Base-by-base conservation (phyloP, 2,113 vertebrate genomes). In the Morone chrysops region DNA sequence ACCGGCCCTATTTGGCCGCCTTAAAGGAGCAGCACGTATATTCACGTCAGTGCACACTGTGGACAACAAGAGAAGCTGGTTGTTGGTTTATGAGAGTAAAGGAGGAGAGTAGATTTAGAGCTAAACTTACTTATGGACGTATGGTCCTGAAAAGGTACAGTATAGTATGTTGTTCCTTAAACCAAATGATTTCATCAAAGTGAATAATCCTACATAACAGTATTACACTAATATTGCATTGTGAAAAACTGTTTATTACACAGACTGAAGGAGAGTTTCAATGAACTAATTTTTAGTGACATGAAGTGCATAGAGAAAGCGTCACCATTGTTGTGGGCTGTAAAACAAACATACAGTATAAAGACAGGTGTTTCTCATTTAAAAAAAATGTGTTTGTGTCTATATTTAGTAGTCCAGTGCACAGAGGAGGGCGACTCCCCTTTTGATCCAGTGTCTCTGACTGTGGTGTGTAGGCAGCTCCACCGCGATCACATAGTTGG, bases 391-490 rank as follows among this genome's bases (percentile, higher is more conserved):
- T 31, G 50, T 70, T 75, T 77, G 14, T 62, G 54, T 75, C 22
- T 47, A 40, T 88, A 65, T 77, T 92, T 67, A 97, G 88, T 97
- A 97, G 89, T 98, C 97, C 85, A 98, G 94, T 25, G 96, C 95
- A 65, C 98, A 99, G 91, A 98, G 94, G 78, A 99, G 93, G 16
- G 97, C 97, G 0, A 97, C 96, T 38, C 97, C 97, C 36, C 91
- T 91, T 92, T 97, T 98, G 94, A 98, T 96, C 97, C 97, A 98
- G 93, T 98, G 96, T 73, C 92, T 91, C 90, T 96, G 96, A 0
- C 87, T 82, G 38, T 80, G 90, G 67, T 91, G 50, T 0, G 94
- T 96, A n/a, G 97, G 96, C 85, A 98, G 95, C 91, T 97, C 97
- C 90, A 97, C 96, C 1, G 97, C 95, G 6, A 96, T 96, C 78